phyloP scores from a whole-genome alignment of 2,113 vertebrate species.

The Aldabrachelys gigantea region DNA sequence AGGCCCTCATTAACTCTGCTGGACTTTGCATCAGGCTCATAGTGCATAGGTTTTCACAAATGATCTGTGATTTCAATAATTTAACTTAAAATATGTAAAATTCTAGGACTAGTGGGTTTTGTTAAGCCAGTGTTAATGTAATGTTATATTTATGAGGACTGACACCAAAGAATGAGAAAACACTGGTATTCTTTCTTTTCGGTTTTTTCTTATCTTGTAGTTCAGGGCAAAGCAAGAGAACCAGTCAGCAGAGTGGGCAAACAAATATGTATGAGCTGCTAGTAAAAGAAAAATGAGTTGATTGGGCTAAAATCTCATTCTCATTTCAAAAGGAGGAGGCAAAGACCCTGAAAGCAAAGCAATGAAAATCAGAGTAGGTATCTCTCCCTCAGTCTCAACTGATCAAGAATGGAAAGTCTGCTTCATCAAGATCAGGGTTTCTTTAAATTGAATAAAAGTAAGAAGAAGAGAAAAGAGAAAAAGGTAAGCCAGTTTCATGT shows the following conservation, averaged over 20 bases:
- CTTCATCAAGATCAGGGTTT: neutral
- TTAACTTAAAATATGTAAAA: no score
- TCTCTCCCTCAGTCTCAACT: neutral
- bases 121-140: neutral
- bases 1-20: neutral
- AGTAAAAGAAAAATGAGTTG: no score
- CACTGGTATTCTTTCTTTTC: no score
- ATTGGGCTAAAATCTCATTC: neutral
- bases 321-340: neutral
- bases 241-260: no score
- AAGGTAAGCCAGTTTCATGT: neutral
- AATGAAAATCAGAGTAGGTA: neutral
- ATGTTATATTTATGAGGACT: neutral
- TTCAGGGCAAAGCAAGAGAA: no score
- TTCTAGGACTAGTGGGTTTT: no score
- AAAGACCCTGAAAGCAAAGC: neutral
- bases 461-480: neutral
- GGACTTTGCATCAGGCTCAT: no score
- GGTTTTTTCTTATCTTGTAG: no score
- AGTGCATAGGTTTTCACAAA: no score
- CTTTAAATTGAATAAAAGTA: neutral
- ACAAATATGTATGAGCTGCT: no score
- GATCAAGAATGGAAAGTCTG: neutral
- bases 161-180: no score
- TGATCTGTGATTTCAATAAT: no score